phyloP scores from a whole-genome alignment of 2,113 vertebrate species.

The Himantopus leucocephalus region DNA sequence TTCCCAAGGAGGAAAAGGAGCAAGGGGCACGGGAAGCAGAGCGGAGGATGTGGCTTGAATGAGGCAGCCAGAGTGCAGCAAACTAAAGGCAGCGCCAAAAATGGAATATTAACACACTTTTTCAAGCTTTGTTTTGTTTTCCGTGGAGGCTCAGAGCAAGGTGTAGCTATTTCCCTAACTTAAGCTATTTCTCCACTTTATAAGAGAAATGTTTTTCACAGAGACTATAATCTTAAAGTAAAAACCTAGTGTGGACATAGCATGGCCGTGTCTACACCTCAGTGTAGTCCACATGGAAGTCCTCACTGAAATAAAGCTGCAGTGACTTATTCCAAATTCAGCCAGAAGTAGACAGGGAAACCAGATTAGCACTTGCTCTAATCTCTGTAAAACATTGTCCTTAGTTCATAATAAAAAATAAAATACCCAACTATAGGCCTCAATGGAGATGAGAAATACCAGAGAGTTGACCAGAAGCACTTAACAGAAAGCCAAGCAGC shows the following conservation, averaged over 20 bases:
- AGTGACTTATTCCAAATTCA: not conserved
- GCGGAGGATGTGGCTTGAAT: not conserved
- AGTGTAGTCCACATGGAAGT: rapidly evolving
- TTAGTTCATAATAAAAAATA: not conserved
- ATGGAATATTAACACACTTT: not conserved
- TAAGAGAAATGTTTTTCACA: not conserved
- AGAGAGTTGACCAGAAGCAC: not conserved
- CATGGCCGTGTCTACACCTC: rapidly evolving
- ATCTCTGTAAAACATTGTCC: not conserved
- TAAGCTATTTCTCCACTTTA: not conserved
- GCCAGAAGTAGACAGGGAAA: not conserved
- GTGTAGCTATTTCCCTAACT: not conserved
- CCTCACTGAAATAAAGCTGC: not conserved
- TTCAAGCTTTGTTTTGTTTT: not conserved
- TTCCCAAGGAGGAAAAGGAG: not conserved
- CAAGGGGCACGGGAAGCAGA: not conserved
- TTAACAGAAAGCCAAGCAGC: not conserved
- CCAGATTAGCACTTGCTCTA: not conserved
- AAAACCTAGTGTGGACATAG: not conserved
- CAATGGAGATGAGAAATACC: not conserved
- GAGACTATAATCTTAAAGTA: not conserved
- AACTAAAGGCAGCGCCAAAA: not conserved
- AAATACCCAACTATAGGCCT: not conserved
- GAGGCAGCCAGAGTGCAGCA: rapidly evolving
- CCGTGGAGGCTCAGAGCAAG: not conserved